Percentiles rank a stretch among this genome's conserved stretches.
phyloP scores from a whole-genome alignment of 2,888 invertebrate genomes.

The Tromatobia lineatoria region DNA sequence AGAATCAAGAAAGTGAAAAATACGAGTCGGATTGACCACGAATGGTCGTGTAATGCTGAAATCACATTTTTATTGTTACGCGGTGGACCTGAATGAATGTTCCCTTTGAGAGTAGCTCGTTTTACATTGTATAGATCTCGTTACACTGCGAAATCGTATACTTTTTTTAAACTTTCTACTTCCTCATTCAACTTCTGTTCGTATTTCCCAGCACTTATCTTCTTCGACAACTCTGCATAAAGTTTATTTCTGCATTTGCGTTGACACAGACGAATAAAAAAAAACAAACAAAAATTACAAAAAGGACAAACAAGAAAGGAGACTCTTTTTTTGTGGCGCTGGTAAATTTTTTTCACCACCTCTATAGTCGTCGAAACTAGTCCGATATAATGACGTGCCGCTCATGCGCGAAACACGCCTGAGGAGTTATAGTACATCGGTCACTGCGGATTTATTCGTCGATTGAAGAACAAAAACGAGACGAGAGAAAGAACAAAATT shows the following conservation, averaged over 20 bases:
- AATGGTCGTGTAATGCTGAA: conserved; percentile 59
- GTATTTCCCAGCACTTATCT: not conserved
- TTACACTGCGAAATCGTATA: conserved; percentile 31
- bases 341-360: conserved; percentile 1
- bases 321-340: not conserved
- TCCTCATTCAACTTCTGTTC: conserved; percentile 22
- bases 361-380: conserved; percentile 1
- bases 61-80: conserved; percentile 58
- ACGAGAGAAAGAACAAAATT: conserved; percentile 32
- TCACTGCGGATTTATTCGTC: conserved; percentile 10
- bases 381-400: conserved; percentile 39
- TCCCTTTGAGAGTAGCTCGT: conserved; percentile 30
- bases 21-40: conserved; percentile 20
- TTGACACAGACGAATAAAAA: not conserved
- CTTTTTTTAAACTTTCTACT: conserved; percentile 39
- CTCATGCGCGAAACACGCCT: not conserved
- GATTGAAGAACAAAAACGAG: conserved; percentile 30
- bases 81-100: conserved; percentile 59
- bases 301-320: not conserved
- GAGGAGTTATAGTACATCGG: not conserved
- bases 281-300: not conserved
- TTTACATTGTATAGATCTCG: conserved; percentile 29
- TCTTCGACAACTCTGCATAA: not conserved
- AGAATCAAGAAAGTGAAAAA: conserved; percentile 23
- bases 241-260: not conserved